A percentile compares a stretch with the other conserved stretches of the same genome.
Evolutionary conservation across 2,888 invertebrate genomes (phyloP).

Genomic region (Mesoligia furuncula): DNA sequence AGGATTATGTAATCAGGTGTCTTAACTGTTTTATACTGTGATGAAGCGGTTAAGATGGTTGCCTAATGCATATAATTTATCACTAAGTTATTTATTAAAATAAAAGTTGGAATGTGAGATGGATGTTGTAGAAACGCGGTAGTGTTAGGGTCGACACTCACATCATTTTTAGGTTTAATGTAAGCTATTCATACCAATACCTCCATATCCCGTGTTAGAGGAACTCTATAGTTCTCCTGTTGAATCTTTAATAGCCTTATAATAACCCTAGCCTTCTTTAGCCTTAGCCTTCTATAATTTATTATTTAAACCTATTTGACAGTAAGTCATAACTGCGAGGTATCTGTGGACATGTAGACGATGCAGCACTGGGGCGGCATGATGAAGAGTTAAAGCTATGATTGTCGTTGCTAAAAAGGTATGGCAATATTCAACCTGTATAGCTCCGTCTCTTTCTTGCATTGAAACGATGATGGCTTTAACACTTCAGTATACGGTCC

Average conservation of each 20-base stretch:
- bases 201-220: constrained; percentile 28
- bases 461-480: constrained; percentile 27
- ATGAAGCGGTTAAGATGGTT: constrained; percentile 39
- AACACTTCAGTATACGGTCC: constrained; percentile 33
- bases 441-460: constrained; percentile 16
- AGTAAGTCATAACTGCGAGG: constrained; percentile 61
- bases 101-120: constrained; percentile 70
- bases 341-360: constrained; percentile 29
- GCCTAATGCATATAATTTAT: constrained; percentile 44
- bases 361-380: not conserved
- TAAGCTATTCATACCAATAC: not conserved
- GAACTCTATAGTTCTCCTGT: not conserved
- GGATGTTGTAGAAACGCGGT: constrained; percentile 15
- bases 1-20: constrained; percentile 52
- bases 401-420: constrained; percentile 3
- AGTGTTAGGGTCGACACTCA: constrained; percentile 31
- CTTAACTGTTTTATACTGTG: constrained; percentile 32
- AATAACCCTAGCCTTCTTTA: no score
- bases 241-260: constrained; percentile 10
- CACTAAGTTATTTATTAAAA: constrained; percentile 40
- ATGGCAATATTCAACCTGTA: not conserved
- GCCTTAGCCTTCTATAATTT: not conserved
- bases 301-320: constrained; percentile 6
- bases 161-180: not conserved
- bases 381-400: not conserved